A percentile compares a stretch with the other conserved stretches of the same genome.
Evolutionary conservation across 2,797 vertebrate species (phyloP).

Genomic region (Betta splendens): DNA sequence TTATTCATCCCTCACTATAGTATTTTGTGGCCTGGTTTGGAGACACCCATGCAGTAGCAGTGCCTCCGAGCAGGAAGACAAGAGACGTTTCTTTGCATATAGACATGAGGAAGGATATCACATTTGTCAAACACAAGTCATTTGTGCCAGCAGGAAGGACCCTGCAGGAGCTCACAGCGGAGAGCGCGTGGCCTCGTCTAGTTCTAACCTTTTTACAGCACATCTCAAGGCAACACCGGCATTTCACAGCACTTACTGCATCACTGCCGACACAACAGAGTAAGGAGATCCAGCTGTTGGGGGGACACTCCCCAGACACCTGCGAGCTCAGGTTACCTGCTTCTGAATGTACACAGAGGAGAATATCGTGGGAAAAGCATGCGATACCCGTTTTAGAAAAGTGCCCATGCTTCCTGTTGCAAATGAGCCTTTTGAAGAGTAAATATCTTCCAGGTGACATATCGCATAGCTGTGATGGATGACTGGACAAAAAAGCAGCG

Average conservation of each 20-base stretch:
- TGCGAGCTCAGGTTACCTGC: constrained; percentile 40
- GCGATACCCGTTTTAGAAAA: constrained; percentile 45
- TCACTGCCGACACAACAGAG: constrained; percentile 11
- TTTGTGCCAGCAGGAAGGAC: background rate
- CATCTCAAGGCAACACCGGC: background rate
- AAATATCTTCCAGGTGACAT: constrained; percentile 54
- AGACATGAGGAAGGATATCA: constrained; percentile 17
- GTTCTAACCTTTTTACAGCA: too few relatives aligned
- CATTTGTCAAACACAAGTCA: constrained; percentile 29
- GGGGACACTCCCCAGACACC: constrained; percentile 58
- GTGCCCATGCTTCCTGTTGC: constrained; percentile 46
- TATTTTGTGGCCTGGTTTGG: constrained; percentile 44
- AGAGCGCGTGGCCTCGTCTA: background rate
- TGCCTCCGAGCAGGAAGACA: constrained; percentile 24
- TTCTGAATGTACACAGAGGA: constrained; percentile 26
- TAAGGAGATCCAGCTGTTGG: constrained; percentile 35
- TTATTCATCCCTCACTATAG: constrained; percentile 46
- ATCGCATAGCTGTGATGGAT: constrained; percentile 48
- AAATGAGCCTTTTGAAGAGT: constrained; percentile 60
- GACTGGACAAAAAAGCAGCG: constrained; percentile 41
- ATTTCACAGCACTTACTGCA: constrained; percentile 1
- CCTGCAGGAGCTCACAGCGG: background rate
- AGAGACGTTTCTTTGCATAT: constrained; percentile 28
- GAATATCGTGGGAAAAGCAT: constrained; percentile 59
- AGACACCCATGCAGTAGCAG: constrained; percentile 31